These are phyloP conservation scores for Pleuronectes platessa DNA, from an alignment of 2,113 vertebrate genomes.

Conservation along the genomic window DNA sequence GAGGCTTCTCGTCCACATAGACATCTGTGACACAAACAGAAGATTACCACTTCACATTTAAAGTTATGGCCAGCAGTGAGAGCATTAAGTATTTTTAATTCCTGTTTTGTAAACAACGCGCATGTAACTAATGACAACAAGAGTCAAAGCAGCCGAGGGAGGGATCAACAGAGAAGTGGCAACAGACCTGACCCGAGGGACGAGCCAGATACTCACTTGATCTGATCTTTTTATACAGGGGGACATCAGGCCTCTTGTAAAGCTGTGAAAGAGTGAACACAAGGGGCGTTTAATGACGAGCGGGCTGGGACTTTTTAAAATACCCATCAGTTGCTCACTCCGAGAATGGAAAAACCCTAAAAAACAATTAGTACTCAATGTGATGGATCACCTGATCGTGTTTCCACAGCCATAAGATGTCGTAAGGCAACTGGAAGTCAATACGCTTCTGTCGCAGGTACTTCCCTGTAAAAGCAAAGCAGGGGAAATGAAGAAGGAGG, in stretches of 20 bases:
- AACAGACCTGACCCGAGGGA: not conserved
- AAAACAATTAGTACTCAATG: constrained; percentile 7
- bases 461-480: constrained; percentile 86
- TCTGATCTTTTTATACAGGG: constrained; percentile 98
- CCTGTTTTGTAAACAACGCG: not conserved
- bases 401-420: constrained; percentile 99
- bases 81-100: constrained; percentile 16
- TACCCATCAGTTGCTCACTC: not conserved
- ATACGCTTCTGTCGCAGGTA: constrained; percentile 97
- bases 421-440: constrained; percentile 98
- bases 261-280: constrained; percentile 80
- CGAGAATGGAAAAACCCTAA: constrained; percentile 11
- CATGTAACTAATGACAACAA: not conserved
- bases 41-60: constrained; percentile 17
- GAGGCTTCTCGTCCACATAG: constrained; percentile 97
- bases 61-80: not conserved
- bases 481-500: constrained; percentile 6
- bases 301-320: not conserved
- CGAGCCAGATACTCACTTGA: constrained; percentile 88
- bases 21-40: constrained; percentile 82
- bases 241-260: constrained; percentile 98
- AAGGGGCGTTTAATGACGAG: constrained; percentile 1
- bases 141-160: not conserved
- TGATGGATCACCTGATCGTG: constrained; percentile 92
- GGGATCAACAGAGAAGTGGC: not conserved